Evolutionary conservation across 2,113 vertebrate species (phyloP).

Genomic region (Climacteris rufus): DNA sequence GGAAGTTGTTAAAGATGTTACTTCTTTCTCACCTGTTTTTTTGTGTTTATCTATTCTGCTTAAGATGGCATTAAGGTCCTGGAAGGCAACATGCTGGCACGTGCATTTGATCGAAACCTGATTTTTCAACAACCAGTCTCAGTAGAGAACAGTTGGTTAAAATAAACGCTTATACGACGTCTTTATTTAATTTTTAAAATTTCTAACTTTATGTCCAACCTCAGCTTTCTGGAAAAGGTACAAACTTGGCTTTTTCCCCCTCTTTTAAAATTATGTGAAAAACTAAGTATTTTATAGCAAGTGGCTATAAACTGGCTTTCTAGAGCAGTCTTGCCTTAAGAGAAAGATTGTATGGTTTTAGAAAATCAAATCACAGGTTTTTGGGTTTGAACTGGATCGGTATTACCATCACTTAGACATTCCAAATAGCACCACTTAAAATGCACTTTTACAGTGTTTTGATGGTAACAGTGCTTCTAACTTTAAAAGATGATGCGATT

Average conservation of each 20-base stretch:
- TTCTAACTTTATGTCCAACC: constrained; percentile 65
- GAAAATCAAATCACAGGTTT: constrained; percentile 31
- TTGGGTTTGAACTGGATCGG: constrained; percentile 7
- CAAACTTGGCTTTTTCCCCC: not conserved
- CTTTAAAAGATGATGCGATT: constrained; percentile 30
- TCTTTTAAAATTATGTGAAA: not conserved
- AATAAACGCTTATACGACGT: constrained; percentile 42
- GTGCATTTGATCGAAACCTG: constrained; percentile 48
- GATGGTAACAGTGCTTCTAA: not conserved
- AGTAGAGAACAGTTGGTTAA: constrained; percentile 47
- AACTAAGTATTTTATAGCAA: constrained; percentile 22
- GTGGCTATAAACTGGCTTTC: constrained; percentile 49
- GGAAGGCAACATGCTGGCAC: constrained; percentile 83
- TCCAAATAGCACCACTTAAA: not conserved
- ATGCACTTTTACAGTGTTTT: not conserved
- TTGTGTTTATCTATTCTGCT: constrained; percentile 40
- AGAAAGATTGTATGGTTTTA: constrained; percentile 36
- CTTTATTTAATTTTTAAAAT: constrained; percentile 50
- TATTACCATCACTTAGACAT: not conserved
- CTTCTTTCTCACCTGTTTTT: constrained; percentile 29
- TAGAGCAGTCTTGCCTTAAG: constrained; percentile 21
- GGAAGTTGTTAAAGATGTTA: constrained; percentile 76
- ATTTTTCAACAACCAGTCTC: constrained; percentile 48
- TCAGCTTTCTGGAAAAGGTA: constrained; percentile 79
- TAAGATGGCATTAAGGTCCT: constrained; percentile 73